These are phyloP conservation scores for Illadopsis cleaveri DNA, from an alignment of 2,113 vertebrate species.

Conservation along the genomic window DNA sequence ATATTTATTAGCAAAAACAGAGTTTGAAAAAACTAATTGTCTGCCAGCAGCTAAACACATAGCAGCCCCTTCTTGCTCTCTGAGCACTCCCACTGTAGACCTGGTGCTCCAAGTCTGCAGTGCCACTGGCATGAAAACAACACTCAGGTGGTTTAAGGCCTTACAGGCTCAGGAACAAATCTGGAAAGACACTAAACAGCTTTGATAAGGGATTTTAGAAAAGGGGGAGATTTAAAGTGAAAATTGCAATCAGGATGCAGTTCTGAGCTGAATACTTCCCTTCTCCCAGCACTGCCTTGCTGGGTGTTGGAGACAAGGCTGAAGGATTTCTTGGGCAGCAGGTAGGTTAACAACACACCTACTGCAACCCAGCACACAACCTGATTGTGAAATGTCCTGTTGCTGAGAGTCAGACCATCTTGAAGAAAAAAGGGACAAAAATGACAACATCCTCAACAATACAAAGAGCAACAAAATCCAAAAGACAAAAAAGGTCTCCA, in stretches of 20 bases:
- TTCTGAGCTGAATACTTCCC: not conserved
- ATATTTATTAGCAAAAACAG: not conserved
- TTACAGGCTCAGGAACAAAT: not conserved
- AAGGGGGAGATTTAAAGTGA: not conserved
- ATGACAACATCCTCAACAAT: not conserved
- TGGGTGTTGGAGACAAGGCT: not conserved
- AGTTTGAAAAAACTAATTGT: not conserved
- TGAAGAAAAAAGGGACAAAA: not conserved
- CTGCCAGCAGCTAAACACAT: not conserved
- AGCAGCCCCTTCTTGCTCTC: not conserved
- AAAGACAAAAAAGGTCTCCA: not conserved
- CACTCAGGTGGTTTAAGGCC: not conserved
- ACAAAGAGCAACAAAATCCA: not conserved
- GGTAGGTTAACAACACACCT: not conserved
- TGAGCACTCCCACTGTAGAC: not conserved
- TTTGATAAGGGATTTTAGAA: not conserved
- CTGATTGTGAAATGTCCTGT: not conserved
- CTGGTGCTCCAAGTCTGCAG: not conserved
- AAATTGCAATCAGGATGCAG: not conserved
- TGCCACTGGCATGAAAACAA: not conserved
- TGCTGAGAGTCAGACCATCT: not conserved
- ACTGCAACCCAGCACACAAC: rapidly evolving
- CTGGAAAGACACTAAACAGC: not conserved
- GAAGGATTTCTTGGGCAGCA: not conserved
- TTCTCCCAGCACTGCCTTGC: not conserved